These are phyloP conservation scores for Rhyzopertha dominica DNA, from an alignment of 1,140 invertebrate genomes.

Conservation along the genomic window DNA sequence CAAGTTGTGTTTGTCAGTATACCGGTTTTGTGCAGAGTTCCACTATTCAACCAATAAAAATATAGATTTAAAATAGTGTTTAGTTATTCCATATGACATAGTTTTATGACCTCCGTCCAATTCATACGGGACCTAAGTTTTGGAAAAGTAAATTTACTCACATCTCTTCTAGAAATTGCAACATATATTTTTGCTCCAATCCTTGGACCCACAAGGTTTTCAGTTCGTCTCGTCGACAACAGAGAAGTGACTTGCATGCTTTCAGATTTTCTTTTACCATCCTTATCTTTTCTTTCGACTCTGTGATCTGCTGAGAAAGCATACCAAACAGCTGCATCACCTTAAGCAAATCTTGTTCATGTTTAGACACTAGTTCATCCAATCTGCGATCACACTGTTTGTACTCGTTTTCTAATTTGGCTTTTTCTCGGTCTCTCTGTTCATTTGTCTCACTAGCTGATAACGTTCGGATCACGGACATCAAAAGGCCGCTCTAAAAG, in stretches of 20 bases:
- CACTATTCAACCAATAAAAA: too few relatives aligned
- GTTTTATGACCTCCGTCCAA: too few relatives aligned
- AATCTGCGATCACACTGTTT: conserved; percentile 83
- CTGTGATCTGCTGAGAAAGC: conserved; percentile 71
- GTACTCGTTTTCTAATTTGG: conserved; percentile 88
- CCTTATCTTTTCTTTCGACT: conserved; percentile 75
- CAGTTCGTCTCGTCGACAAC: conserved; percentile 88
- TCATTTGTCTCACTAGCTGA: conserved; percentile 92
- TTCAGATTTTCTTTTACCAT: conserved; percentile 84
- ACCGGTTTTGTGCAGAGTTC: not conserved
- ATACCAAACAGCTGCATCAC: conserved; percentile 63
- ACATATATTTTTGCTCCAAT: conserved; percentile 85
- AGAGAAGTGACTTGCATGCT: conserved; percentile 84
- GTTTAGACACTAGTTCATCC: conserved; percentile 80
- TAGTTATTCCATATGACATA: too few relatives aligned
- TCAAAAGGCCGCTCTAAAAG: conserved; percentile 78
- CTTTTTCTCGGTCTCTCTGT: conserved; percentile 89
- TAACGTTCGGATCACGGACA: conserved; percentile 86
- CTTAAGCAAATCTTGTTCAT: conserved; percentile 83
- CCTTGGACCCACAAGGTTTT: conserved; percentile 90
- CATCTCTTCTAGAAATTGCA: conserved; percentile 86
- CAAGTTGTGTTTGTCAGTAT: too few relatives aligned
- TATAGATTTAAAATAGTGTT: too few relatives aligned
- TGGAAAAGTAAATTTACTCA: conserved; percentile 45
- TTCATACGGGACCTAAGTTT: too few relatives aligned